Conservation (phyloP, 92 coral and sea anemone species). For the Phenganax subtilis region DNA sequence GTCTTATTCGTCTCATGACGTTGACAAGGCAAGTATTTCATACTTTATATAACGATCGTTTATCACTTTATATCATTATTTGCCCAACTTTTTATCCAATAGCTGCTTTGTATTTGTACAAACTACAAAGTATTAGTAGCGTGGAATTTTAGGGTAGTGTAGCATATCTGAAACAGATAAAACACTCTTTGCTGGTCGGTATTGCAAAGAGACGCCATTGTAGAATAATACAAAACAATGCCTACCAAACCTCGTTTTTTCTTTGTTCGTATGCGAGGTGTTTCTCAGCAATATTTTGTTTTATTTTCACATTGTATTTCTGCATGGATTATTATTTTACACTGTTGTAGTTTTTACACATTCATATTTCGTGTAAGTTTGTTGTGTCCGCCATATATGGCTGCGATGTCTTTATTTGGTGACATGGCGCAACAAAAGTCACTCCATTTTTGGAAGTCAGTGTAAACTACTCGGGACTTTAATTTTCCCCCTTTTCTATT, state of each 20-base stretch:
- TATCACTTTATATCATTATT: neutral
- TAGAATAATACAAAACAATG: neutral
- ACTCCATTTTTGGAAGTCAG: constrained; percentile 57
- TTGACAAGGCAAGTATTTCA: constrained; percentile 61
- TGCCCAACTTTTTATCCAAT: neutral
- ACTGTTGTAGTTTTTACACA: constrained; percentile 37
- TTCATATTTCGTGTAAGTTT: constrained; percentile 94
- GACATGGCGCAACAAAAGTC: constrained; percentile 39
- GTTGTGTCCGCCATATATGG: constrained; percentile 98
- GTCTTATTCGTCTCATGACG: constrained; percentile 85
- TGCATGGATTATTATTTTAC: constrained; percentile 5
- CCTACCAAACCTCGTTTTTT: neutral
- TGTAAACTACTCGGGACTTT: neutral
- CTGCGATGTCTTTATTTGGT: constrained; percentile 95
- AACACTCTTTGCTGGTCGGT: too few species aligned
- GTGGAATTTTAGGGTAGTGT: neutral
- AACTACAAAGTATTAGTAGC: neutral
- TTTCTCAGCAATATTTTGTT: neutral
- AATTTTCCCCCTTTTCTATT: neutral
- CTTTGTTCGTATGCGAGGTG: neutral
- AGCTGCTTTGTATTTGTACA: neutral
- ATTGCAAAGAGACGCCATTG: constrained; percentile 15
- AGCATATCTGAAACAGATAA: neutral
- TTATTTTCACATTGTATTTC: neutral
- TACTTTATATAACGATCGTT: constrained; percentile 2